A percentile compares a stretch with the other conserved stretches of the same genome.
Conservation (phyloP, 1,140 invertebrate genomes). For the Ostrea denselamellosa region DNA sequence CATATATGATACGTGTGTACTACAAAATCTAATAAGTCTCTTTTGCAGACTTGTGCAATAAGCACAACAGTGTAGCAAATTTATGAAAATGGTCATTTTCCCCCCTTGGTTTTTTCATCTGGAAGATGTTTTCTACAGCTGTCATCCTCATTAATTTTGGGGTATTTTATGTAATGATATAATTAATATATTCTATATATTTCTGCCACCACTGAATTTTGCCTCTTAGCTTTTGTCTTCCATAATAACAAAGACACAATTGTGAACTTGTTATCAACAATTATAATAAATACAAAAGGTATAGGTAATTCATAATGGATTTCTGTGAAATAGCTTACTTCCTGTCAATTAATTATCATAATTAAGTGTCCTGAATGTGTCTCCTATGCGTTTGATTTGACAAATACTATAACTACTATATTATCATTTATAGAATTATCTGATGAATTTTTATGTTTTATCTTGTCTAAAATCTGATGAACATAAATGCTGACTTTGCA, state of each 20-base stretch:
- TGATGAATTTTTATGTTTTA: neutral
- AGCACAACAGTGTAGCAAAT: no score
- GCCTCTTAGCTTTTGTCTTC: no score
- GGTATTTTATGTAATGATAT: no score
- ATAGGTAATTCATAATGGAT: neutral
- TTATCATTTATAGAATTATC: neutral
- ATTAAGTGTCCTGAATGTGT: constrained; percentile 11
- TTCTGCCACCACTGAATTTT: no score
- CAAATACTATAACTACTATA: neutral
- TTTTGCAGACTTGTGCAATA: no score
- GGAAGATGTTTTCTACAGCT: no score
- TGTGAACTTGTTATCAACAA: neutral
- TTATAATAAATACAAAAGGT: neutral
- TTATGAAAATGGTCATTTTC: no score
- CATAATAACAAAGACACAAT: neutral
- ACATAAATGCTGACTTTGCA: constrained; percentile 27
- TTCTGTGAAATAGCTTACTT: constrained; percentile 9
- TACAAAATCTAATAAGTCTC: no score
- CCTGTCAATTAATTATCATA: neutral
- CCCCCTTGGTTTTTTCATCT: no score
- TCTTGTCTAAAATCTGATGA: neutral
- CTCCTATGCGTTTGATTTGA: neutral
- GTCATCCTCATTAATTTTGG: no score
- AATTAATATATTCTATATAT: no score
- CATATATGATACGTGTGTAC: no score